Evolutionary conservation across 2,888 invertebrate species (phyloP).

Genomic region (Fragum sueziense): DNA sequence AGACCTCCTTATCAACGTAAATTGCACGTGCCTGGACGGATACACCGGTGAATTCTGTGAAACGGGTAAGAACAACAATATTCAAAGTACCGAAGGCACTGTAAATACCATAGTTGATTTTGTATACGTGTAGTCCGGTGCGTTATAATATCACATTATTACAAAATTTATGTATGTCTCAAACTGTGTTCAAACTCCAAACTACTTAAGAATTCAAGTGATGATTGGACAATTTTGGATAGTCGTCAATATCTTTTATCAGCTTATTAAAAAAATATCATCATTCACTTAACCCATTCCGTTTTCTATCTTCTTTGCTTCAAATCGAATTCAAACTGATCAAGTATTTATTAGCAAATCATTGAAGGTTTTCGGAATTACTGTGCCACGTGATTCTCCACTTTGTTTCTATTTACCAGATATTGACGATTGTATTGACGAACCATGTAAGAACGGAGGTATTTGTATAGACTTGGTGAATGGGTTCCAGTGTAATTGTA

Average conservation of each 20-base stretch:
- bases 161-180: no score
- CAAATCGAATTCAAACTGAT: background rate
- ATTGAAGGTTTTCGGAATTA: background rate
- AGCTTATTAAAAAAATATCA: background rate
- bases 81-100: no score
- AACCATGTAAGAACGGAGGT: slow-evolving; percentile 5
- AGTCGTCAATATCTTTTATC: background rate
- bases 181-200: no score
- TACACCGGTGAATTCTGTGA: background rate
- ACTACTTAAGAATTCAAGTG: no score
- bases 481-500: slow-evolving; percentile 9
- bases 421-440: background rate
- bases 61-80: no score
- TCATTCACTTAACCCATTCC: background rate
- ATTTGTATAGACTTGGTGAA: slow-evolving; percentile 1
- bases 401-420: background rate
- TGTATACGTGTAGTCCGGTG: no score
- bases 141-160: no score
- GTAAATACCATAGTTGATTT: no score
- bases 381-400: no score
- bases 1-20: background rate
- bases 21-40: background rate
- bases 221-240: no score
- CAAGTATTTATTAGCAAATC: background rate
- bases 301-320: background rate